Evolutionary conservation across 2,113 vertebrate genomes (phyloP), one percentile per base, ranked within the genome.

Genomic region (Oostethus manadensis): DNA sequence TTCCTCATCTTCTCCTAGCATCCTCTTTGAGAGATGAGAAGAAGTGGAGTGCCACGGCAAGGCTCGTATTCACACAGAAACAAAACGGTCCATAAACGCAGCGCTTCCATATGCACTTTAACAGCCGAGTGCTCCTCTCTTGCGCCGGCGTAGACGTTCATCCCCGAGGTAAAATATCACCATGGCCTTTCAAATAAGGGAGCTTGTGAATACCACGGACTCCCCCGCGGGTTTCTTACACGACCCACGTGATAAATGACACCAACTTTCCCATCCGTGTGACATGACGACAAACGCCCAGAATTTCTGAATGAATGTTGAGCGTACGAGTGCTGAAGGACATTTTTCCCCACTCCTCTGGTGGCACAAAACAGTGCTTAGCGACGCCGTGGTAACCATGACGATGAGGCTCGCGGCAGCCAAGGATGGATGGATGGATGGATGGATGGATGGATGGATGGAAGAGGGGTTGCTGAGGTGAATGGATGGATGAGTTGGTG

Each of bases 341-440:
- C 64, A 70, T 58, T 50, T 55, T 68, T 49, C 13, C 70, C 8
- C 49, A 42, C 68, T 22, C 44, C 71, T 18, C 62, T 63, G 40
- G 62, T 56, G 26, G 65, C 61, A 60, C 62, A 70, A 74, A 51
- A 47, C 18, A 38, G 45, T 51, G 62, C 72, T 79, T 70, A 69
- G 74, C 22, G 57, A 82, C 14, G 56, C 74, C 49, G 42, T 54
- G 11, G 82, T 86, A 82, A 77, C 86, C 84, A 87, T 87, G 82
- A 81, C 77, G 74, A 86, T 84, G 35, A 57, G 71, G 62, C 65
- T 60, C 60, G 62, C 8, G 70, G 79, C 60, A 62, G 63, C 66
- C 61, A 80, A 82, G 75, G 84, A 82, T 84, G 82, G 77, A 74
- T 64, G 63, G 38, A 42, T 13, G 38, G 35, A 11, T 10, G 35